Conservation (phyloP, 2,797 vertebrate species). For the Yasuhikotakia modesta region DNA sequence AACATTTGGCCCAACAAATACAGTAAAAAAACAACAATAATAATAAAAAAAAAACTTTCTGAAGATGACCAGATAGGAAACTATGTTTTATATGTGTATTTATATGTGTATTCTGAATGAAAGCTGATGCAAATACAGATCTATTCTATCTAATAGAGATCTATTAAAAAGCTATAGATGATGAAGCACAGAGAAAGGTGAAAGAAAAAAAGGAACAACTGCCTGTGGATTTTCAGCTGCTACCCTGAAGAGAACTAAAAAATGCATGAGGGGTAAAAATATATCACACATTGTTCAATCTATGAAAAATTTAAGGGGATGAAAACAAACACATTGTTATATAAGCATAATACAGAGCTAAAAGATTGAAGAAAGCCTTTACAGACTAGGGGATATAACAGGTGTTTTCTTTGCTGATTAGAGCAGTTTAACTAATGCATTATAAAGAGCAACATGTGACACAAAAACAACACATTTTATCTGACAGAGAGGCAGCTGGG, state of each 20-base stretch:
- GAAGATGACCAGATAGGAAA: neutral
- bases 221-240: slow-evolving; percentile 21
- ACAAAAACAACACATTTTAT: slow-evolving; percentile 25
- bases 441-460: slow-evolving; percentile 38
- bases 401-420: slow-evolving; percentile 46
- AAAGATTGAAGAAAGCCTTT: slow-evolving; percentile 15
- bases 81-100: no score
- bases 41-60: no score
- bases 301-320: slow-evolving; percentile 36
- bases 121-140: neutral
- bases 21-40: no score
- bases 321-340: slow-evolving; percentile 27
- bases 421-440: slow-evolving; percentile 38
- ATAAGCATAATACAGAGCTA: slow-evolving; percentile 29
- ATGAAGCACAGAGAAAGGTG: slow-evolving; percentile 10
- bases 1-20: no score
- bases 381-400: slow-evolving; percentile 25
- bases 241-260: slow-evolving; percentile 24
- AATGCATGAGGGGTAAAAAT: slow-evolving; percentile 43
- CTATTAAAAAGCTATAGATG: slow-evolving; percentile 22
- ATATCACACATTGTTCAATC: slow-evolving; percentile 37
- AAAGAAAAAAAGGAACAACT: slow-evolving; percentile 17
- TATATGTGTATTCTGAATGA: neutral
- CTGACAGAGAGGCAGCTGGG: slow-evolving; percentile 26
- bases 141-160: neutral